Conservation (phyloP, 2,113 vertebrate genomes). For the Mionectes macconnelli region DNA sequence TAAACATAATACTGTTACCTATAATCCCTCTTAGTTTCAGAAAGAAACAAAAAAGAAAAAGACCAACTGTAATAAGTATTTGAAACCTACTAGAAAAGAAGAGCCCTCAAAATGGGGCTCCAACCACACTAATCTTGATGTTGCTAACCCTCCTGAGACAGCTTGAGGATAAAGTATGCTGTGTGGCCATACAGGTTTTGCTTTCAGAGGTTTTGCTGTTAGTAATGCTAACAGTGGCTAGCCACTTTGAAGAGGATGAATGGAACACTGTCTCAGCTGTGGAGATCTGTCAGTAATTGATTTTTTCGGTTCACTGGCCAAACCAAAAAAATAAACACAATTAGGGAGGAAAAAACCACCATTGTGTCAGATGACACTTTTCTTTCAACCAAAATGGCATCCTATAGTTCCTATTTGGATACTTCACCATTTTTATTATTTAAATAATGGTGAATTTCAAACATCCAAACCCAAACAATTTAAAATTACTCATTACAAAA, state of each 20-base stretch:
- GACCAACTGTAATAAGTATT: neutral
- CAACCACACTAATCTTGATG: neutral
- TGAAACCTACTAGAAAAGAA: neutral
- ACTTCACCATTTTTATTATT: neutral
- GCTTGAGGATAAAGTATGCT: neutral
- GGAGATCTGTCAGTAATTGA: neutral
- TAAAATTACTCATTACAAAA: neutral
- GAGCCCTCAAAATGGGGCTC: neutral
- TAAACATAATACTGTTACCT: neutral
- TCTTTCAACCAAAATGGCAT: neutral
- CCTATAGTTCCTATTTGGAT: neutral
- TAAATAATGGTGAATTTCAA: neutral
- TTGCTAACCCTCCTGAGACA: neutral
- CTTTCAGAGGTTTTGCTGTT: neutral
- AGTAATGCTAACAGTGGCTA: neutral
- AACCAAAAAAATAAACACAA: neutral
- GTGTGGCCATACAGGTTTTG: neutral
- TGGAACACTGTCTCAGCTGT: neutral
- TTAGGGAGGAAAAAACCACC: fast-evolving
- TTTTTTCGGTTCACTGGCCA: constrained; percentile 27
- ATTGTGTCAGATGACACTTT: neutral
- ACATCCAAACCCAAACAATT: neutral
- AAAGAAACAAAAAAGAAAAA: neutral
- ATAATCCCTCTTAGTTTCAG: neutral
- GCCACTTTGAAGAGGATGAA: neutral